Evolutionary conservation across 2,888 invertebrate genomes (phyloP).

Genomic region (Mythimna lalbum): DNA sequence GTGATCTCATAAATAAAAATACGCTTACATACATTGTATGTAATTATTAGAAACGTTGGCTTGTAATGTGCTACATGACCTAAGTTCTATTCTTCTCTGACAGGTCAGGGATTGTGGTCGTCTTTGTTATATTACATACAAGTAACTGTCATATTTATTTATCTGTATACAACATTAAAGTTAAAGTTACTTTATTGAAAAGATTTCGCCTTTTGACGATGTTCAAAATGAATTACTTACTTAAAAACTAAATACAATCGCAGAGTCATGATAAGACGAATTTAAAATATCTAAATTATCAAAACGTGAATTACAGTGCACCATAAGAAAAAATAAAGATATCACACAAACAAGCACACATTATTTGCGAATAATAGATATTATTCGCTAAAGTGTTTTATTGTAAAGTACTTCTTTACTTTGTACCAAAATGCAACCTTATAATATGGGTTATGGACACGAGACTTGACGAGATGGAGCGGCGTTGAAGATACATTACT

Average conservation of each 20-base stretch:
- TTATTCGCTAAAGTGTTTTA: constrained; percentile 67
- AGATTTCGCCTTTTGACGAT: constrained; percentile 13
- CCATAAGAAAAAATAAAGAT: constrained; percentile 63
- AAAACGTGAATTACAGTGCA: constrained; percentile 61
- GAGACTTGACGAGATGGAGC: constrained; percentile 67
- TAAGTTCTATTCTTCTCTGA: constrained; percentile 12
- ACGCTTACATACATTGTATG: constrained; percentile 63
- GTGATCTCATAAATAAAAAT: constrained; percentile 51
- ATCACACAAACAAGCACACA: constrained; percentile 78
- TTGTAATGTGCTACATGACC: constrained; percentile 44
- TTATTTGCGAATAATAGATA: constrained; percentile 66
- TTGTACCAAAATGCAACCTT: constrained; percentile 87
- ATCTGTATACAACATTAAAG: constrained; percentile 45
- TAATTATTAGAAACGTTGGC: constrained; percentile 47
- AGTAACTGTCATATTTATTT: constrained; percentile 14
- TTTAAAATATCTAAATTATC: constrained; percentile 35
- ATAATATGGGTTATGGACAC: constrained; percentile 74
- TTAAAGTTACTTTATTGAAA: constrained; percentile 17
- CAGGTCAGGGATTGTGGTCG: constrained; percentile 35
- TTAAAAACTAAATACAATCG: constrained; percentile 38
- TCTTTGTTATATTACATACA: constrained; percentile 10
- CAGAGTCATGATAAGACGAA: constrained; percentile 25
- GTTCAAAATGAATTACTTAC: constrained; percentile 28
- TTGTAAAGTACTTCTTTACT: constrained; percentile 71
- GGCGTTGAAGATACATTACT: constrained; percentile 69